Base-by-base conservation (phyloP, 2,888 invertebrate species). In the Tillus elongatus region DNA sequence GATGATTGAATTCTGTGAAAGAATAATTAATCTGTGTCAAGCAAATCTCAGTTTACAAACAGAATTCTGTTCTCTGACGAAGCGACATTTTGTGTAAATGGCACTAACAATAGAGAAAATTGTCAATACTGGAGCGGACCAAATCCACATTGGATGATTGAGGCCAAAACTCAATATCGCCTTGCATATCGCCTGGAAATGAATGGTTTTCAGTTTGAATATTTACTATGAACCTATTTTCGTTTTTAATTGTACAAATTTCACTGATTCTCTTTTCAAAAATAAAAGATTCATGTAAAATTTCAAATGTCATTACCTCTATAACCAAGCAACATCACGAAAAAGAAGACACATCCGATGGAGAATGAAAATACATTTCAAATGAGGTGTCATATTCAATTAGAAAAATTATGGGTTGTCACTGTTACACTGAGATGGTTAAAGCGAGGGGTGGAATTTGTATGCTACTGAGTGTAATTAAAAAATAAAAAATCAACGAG, bases 241-340 rank as follows among this genome's bases (percentile, higher is more conserved):
- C 6, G 24, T n/a, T 19, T 19, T 19, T 19, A 8, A 19, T 19
- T 19, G n/a, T n/a, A 19, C 6, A 8, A 8, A n/a, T 19, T 19
- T n/a, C n/a, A 19, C 6, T 19, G n/a, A 19, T 19, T 19, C 24
- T 19, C 6, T 19, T 19, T 19, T 19, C 24, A 19, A 19, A 19
- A 19, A 19, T 19, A 8, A 19, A 19, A 19, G 6, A 19, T 19
- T 19, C 24, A 19, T 19, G 6, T 19, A 8, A 19, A 6, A 19
- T 19, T 6, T 19, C 24, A 19, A 19, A 19, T 19, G 24, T 19
- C 24, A 19, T 8, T 19, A 19, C n/a, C 24, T 19, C 6, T 19
- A n/a, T n/a, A 19, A 19, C 24, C n/a, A 19, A n/a, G 24, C 24
- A 19, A 19, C 24, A 19, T n/a, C n/a, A n/a, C n/a, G n/a, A n/a